Evolutionary conservation across 1,140 invertebrate species (phyloP), one percentile per base, ranked within the genome.

Genomic region (Copidosoma floridanum): DNA sequence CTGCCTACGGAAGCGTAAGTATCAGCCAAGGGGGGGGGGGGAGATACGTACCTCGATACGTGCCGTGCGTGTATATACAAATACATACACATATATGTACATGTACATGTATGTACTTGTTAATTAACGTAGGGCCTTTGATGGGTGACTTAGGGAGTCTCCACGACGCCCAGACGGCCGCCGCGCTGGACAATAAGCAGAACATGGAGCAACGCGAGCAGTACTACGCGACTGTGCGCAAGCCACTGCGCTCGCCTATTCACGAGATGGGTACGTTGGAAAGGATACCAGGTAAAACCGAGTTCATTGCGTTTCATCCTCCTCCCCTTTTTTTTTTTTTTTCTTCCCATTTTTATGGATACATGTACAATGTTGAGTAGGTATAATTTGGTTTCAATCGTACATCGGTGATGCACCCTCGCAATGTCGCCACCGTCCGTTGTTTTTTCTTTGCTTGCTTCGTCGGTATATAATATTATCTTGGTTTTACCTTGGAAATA

Each of bases 161-260:
- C 38, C 77, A 77, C 50, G 77, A 81, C 63, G 77, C 79, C 51
- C 79, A 81, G 67, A 79, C 76, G 14, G 79, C 77, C 6, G 78
- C 80, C 3, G 80, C 82, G 21, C 67, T 82, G 61, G 82, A 84
- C 72, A 83, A 83, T 73, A 83, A 82, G 71, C 81, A 82, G 64
- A 84, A 83, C 63, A 78, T 83, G 77, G 81, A 82, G 61, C 81
- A 83, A 61, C 73, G 82, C 29, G 82, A 84, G 55, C 82, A 82
- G 56, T 83, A 82, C 68, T 84, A 83, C 64, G 82, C 82, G 5
- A 83, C 82, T 3, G 80, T 83, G n/a, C 71, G 82, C 47, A 84
- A 83, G 47, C 80, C 81, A 7, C 72, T 80, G 61, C 70, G 80
- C 27, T 82, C 82, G 32, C 82, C 82, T 16, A 78, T 79, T 64